These are phyloP conservation scores for Psylliodes chrysocephalus DNA, from an alignment of 2,888 invertebrate species.

Conservation along the genomic window DNA sequence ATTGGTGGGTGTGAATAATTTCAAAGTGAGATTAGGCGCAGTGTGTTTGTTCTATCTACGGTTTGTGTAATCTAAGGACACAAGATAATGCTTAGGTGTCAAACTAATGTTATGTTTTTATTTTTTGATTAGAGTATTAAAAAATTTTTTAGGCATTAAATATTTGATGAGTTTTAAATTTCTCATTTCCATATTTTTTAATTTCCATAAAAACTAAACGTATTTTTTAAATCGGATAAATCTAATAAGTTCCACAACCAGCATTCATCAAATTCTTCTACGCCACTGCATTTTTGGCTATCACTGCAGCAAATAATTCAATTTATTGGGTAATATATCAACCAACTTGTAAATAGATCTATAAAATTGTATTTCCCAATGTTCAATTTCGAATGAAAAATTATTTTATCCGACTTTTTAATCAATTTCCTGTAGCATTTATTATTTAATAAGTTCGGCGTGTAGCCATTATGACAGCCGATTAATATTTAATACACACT, in stretches of 20 bases:
- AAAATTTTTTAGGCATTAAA: too few species aligned
- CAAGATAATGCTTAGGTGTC: too few species aligned
- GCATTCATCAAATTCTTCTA: slow-evolving; percentile 12
- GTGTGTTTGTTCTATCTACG: too few species aligned
- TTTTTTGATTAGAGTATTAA: too few species aligned
- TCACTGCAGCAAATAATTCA: slow-evolving; percentile 29
- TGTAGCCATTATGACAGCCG: not conserved
- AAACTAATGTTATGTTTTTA: too few species aligned
- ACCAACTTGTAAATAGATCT: slow-evolving; percentile 10
- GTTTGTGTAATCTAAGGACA: too few species aligned
- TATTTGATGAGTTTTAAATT: too few species aligned
- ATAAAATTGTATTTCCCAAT: slow-evolving; percentile 14
- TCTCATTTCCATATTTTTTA: too few species aligned
- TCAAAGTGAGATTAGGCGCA: too few species aligned
- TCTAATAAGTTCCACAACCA: not conserved
- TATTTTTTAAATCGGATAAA: not conserved
- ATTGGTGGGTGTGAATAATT: too few species aligned
- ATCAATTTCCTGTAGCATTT: slow-evolving; percentile 5
- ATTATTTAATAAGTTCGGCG: not conserved
- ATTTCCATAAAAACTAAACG: too few species aligned
- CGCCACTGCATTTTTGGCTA: slow-evolving; percentile 10
- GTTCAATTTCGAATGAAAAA: slow-evolving; percentile 9
- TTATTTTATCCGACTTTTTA: slow-evolving; percentile 9
- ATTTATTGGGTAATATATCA: slow-evolving; percentile 28
- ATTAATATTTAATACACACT: slow-evolving; percentile 7